phyloP scores from a whole-genome alignment of 2,113 vertebrate species.

The Dasyprocta punctata region DNA sequence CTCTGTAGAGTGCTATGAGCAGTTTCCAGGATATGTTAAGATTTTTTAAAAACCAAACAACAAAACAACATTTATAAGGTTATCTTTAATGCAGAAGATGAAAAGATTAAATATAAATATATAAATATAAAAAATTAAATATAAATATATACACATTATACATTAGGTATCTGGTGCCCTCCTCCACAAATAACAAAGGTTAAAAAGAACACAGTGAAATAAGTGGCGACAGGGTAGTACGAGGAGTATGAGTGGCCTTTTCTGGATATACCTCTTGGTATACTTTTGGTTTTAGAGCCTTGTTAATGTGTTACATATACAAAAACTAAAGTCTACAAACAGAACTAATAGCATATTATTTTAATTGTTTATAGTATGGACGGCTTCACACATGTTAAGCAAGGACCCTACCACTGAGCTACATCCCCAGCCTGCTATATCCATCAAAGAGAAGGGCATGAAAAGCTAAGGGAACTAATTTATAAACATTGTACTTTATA shows the following conservation, averaged over 20 bases:
- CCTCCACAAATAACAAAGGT: background rate
- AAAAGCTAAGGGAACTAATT: background rate
- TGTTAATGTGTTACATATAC: background rate
- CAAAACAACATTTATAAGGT: background rate
- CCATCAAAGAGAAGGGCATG: background rate
- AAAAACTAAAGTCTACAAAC: conserved; percentile 26
- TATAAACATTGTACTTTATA: background rate
- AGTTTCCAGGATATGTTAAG: background rate
- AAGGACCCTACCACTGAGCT: background rate
- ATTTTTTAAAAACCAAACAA: background rate
- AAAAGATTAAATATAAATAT: background rate
- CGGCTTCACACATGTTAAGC: background rate
- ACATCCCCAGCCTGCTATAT: background rate
- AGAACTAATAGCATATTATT: background rate
- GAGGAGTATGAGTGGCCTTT: background rate
- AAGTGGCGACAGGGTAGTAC: background rate
- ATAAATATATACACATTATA: background rate
- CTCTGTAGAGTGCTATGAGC: background rate
- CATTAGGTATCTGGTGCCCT: background rate
- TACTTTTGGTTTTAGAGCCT: background rate
- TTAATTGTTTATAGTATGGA: background rate
- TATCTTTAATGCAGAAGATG: background rate
- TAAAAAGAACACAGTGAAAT: background rate
- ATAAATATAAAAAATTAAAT: no score
- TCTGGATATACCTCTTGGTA: background rate